phyloP scores from a whole-genome alignment of 2,113 vertebrate species.

The Clinocottus analis region DNA sequence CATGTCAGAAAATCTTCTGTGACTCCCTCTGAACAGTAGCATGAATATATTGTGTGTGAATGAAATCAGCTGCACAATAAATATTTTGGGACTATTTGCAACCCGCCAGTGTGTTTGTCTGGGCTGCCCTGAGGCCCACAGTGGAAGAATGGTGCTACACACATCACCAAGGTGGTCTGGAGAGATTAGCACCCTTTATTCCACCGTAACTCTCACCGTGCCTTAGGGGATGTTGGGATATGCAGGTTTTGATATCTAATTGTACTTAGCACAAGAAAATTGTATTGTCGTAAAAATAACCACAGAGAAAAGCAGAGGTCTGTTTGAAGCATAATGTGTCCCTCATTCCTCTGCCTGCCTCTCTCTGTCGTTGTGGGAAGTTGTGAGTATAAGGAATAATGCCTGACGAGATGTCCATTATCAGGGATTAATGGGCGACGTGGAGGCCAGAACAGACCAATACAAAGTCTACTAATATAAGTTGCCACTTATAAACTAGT shows the following conservation, averaged over 20 bases:
- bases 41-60: conserved; percentile 33
- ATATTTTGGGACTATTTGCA: conserved; percentile 69
- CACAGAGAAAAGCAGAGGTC: not conserved
- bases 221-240: conserved; percentile 60
- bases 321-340: conserved; percentile 1
- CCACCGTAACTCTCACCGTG: conserved; percentile 34
- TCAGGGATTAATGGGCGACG: not conserved
- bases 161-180: conserved; percentile 77
- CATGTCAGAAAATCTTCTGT: conserved; percentile 60
- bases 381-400: not conserved
- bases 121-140: conserved; percentile 45
- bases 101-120: conserved; percentile 57
- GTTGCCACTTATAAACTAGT: no score
- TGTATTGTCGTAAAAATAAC: conserved; percentile 41
- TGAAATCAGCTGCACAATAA: conserved; percentile 58
- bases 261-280: conserved; percentile 17
- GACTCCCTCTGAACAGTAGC: conserved; percentile 49
- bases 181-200: conserved; percentile 72
- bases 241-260: conserved; percentile 29
- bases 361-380: not conserved
- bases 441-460: not conserved
- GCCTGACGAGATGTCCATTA: not conserved
- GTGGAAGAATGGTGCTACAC: conserved; percentile 63
- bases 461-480: not conserved
- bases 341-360: not conserved